These are phyloP conservation scores for Nemotelus nigrinus DNA, from an alignment of 2,888 invertebrate genomes.

Conservation along the genomic window DNA sequence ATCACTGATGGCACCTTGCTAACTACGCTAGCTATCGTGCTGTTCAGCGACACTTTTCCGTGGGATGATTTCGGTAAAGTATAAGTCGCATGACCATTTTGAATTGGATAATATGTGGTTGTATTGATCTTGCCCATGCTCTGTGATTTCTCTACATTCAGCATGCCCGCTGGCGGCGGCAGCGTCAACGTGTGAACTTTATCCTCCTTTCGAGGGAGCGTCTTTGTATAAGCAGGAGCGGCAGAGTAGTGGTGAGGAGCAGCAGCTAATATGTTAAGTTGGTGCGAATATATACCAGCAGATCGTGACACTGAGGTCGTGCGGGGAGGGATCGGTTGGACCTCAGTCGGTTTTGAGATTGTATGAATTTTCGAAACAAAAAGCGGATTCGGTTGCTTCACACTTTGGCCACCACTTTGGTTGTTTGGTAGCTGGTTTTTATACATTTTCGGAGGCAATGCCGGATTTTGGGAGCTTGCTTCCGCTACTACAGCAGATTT, in stretches of 20 bases:
- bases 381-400: constrained; percentile 49
- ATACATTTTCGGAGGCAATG: constrained; percentile 65
- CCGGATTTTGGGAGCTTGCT: constrained; percentile 58
- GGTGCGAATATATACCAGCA: constrained; percentile 28
- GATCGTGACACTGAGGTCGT: constrained; percentile 46
- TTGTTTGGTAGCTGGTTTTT: constrained; percentile 57
- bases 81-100: constrained; percentile 63
- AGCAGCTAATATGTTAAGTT: constrained; percentile 15
- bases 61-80: constrained; percentile 61
- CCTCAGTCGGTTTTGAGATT: constrained; percentile 52
- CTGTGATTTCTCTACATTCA: constrained; percentile 51
- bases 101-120: constrained; percentile 63
- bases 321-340: constrained; percentile 45
- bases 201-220: constrained; percentile 55
- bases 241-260: constrained; percentile 23
- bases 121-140: constrained; percentile 62
- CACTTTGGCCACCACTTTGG: constrained; percentile 47
- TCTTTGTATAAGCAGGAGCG: constrained; percentile 53
- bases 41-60: constrained; percentile 63
- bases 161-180: constrained; percentile 56
- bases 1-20: constrained; percentile 65
- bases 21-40: constrained; percentile 63
- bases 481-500: constrained; percentile 52
- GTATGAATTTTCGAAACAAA: constrained; percentile 53
- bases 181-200: constrained; percentile 59